Evolutionary conservation across 2,113 vertebrate genomes (phyloP).

Genomic region (Pygoscelis antarcticus): DNA sequence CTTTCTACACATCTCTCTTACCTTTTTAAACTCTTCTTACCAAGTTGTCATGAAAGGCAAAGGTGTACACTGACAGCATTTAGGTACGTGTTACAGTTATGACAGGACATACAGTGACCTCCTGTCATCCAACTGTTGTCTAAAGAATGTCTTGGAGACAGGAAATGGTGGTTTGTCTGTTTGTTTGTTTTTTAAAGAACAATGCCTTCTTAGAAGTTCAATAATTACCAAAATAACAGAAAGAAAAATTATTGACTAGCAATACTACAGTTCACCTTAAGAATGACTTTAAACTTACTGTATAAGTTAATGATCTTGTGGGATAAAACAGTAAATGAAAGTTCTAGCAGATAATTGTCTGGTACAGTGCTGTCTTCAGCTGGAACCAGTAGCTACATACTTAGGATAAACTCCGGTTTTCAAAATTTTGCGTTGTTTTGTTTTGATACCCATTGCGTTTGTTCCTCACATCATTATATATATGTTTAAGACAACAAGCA

Average conservation of each 20-base stretch:
- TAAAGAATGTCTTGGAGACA: not conserved
- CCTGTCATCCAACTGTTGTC: not conserved
- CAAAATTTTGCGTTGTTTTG: not conserved
- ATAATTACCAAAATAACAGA: not conserved
- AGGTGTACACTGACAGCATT: not conserved
- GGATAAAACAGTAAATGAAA: not conserved
- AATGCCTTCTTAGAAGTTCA: not conserved
- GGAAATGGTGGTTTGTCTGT: not conserved
- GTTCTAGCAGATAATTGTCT: not conserved
- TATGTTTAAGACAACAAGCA: not conserved
- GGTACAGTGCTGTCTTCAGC: not conserved
- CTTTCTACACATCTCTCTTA: not conserved
- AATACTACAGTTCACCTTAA: not conserved
- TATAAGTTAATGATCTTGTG: not conserved
- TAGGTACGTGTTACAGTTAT: not conserved
- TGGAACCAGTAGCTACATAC: not conserved
- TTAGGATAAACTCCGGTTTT: not conserved
- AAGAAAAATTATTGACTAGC: not conserved
- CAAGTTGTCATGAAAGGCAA: not conserved
- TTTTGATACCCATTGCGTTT: not conserved
- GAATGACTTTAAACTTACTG: not conserved
- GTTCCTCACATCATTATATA: not conserved
- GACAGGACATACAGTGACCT: fast-evolving
- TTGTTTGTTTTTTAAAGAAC: not conserved
- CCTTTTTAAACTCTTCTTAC: not conserved